Conservation (phyloP, 2,888 invertebrate species). For the Leistus spinibarbis region DNA sequence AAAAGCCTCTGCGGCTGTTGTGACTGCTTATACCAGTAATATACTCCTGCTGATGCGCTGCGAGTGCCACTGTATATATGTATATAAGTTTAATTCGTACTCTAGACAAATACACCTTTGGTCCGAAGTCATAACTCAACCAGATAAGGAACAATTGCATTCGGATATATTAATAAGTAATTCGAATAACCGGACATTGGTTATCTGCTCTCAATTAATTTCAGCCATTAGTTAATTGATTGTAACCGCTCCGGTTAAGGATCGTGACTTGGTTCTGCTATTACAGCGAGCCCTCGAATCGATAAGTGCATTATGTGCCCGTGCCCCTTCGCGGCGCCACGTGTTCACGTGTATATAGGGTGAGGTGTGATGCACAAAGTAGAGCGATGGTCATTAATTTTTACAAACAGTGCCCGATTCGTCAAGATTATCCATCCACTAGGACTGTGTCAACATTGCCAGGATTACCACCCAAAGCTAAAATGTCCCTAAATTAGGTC, state of each 20-base stretch:
- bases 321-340: not conserved
- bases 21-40: not conserved
- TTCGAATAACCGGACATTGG: slow-evolving; percentile 1
- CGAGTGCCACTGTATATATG: not conserved
- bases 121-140: not conserved
- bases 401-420: slow-evolving; percentile 35
- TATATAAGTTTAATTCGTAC: no score
- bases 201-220: slow-evolving; percentile 5
- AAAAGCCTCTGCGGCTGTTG: not conserved
- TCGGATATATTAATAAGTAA: slow-evolving; percentile 1
- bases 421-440: slow-evolving; percentile 28
- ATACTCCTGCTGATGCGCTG: no score
- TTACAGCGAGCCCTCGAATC: not conserved
- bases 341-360: not conserved
- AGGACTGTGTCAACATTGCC: slow-evolving; percentile 39
- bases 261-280: slow-evolving; percentile 2
- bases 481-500: slow-evolving; percentile 39
- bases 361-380: slow-evolving; percentile 3
- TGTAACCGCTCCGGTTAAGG: not conserved
- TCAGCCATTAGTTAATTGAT: slow-evolving; percentile 11
- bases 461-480: slow-evolving; percentile 25
- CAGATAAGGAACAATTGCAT: not conserved
- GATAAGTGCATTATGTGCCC: not conserved
- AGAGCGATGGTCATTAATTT: slow-evolving; percentile 39
- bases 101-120: not conserved